phyloP scores from a whole-genome alignment of 2,888 invertebrate species.

The Julus scandinavius region DNA sequence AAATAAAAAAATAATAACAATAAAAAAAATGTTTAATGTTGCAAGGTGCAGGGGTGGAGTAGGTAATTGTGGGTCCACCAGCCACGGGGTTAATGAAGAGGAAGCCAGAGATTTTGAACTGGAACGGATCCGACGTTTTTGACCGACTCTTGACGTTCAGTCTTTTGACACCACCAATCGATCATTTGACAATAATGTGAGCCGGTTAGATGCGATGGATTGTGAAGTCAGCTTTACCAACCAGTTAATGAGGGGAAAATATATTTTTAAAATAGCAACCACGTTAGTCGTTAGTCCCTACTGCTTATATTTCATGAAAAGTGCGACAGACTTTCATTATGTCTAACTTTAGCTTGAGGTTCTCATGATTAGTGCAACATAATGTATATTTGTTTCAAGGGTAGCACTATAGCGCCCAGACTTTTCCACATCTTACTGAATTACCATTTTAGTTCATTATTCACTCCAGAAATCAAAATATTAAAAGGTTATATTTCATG shows the following conservation, averaged over 20 bases:
- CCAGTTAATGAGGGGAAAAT: background rate
- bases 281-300: background rate
- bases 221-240: background rate
- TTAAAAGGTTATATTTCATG: no score
- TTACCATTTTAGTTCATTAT: no score
- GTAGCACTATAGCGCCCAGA: no score
- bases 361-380: no score
- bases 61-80: background rate
- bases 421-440: no score
- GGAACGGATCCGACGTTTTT: slow-evolving; percentile 2
- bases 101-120: background rate
- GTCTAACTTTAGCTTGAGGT: no score
- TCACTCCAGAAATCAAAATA: no score
- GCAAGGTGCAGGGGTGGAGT: slow-evolving; percentile 21
- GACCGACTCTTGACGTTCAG: background rate
- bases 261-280: background rate
- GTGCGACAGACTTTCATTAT: background rate
- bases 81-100: background rate
- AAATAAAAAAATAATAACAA: background rate
- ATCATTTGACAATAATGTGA: background rate
- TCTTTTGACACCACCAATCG: slow-evolving; percentile 14
- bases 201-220: background rate
- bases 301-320: background rate
- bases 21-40: background rate
- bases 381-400: no score